phyloP scores from a whole-genome alignment of 1,140 invertebrate species.

The Diachasma alloeum region DNA sequence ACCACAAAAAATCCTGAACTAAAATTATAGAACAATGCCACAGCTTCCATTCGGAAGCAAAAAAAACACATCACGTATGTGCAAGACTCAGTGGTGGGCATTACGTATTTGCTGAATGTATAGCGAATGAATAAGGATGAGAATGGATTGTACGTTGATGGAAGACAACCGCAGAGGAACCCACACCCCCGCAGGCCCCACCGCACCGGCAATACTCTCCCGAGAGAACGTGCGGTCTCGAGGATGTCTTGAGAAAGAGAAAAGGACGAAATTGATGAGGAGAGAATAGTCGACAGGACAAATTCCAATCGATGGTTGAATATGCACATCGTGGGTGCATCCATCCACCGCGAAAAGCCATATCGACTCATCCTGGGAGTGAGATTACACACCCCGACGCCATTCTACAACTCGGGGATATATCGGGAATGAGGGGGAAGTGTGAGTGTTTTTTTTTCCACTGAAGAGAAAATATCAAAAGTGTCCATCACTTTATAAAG shows the following conservation, averaged over 20 bases:
- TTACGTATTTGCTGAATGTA: background rate
- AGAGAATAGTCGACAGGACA: slow-evolving; percentile 27
- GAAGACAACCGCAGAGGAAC: background rate
- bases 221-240: background rate
- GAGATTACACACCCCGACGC: slow-evolving; percentile 16
- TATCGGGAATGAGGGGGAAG: background rate
- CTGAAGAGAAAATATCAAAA: background rate
- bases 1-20: too few species aligned
- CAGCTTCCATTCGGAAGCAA: too few species aligned
- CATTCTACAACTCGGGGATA: background rate
- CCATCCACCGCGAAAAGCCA: slow-evolving; percentile 15
- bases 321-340: slow-evolving; percentile 12
- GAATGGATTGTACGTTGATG: background rate
- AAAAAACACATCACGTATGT: background rate
- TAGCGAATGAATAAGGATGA: background rate
- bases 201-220: background rate
- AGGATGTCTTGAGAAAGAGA: background rate
- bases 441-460: background rate
- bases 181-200: background rate
- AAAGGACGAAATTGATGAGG: slow-evolving; percentile 24
- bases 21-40: too few species aligned
- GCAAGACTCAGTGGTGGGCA: background rate
- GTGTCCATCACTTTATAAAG: background rate
- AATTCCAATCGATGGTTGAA: slow-evolving; percentile 27
- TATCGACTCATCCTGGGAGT: slow-evolving; percentile 19